Conservation (phyloP, 1,140 invertebrate genomes). For the Oreohelix idahoensis region DNA sequence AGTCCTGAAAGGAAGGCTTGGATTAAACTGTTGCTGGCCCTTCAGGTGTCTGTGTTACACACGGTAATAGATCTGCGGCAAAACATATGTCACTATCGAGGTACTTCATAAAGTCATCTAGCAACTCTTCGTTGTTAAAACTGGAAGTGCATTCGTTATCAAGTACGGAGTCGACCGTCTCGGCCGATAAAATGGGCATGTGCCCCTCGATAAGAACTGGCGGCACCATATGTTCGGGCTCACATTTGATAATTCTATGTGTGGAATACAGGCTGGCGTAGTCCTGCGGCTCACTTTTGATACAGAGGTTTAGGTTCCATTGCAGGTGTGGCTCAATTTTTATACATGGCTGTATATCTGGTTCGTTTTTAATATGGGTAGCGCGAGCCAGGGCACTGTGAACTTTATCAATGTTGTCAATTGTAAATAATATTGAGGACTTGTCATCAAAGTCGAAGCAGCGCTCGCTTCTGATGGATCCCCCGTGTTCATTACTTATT, state of each 20-base stretch:
- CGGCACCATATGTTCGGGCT: neutral
- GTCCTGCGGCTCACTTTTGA: slow-evolving; percentile 20
- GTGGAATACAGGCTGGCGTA: neutral
- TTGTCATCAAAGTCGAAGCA: slow-evolving; percentile 15
- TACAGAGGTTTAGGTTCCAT: neutral
- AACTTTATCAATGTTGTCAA: slow-evolving; percentile 12
- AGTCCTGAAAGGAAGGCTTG: neutral
- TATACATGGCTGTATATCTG: neutral
- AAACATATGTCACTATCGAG: neutral
- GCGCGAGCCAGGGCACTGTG: neutral
- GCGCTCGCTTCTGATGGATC: neutral
- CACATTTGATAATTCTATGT: neutral
- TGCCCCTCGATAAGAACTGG: neutral
- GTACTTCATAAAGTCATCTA: slow-evolving; percentile 19
- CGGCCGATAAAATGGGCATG: slow-evolving; percentile 14
- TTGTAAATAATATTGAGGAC: neutral
- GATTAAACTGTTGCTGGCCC: slow-evolving; percentile 17
- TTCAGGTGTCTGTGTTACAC: slow-evolving; percentile 26
- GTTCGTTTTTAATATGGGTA: neutral
- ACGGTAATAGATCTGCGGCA: neutral
- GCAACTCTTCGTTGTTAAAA: slow-evolving; percentile 20
- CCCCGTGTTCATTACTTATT: neutral
- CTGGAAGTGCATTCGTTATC: neutral
- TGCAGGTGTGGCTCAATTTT: neutral
- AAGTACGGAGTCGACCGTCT: neutral